phyloP scores from a whole-genome alignment of 2,113 vertebrate genomes.

The Clupea harengus region DNA sequence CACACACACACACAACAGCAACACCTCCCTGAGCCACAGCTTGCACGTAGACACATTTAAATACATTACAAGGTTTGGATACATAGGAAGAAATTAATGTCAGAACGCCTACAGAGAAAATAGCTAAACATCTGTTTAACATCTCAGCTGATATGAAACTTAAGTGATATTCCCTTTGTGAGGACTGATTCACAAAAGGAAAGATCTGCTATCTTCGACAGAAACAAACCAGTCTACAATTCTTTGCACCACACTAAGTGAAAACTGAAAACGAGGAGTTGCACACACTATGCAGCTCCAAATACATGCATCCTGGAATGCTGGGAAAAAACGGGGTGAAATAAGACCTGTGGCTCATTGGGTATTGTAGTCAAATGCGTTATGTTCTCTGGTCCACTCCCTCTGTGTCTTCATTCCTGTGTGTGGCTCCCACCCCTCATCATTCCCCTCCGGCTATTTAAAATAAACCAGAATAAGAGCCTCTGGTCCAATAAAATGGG shows the following conservation, averaged over 20 bases:
- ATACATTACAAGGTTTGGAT: background rate
- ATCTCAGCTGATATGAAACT: conserved; percentile 38
- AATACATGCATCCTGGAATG: too few relatives aligned
- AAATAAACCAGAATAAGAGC: conserved; percentile 1
- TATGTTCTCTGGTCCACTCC: background rate
- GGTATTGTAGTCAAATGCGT: background rate
- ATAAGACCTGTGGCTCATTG: background rate
- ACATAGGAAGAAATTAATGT: background rate
- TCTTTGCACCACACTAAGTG: background rate
- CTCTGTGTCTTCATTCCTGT: background rate
- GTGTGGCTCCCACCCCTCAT: background rate
- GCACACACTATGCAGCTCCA: too few relatives aligned
- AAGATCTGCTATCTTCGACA: background rate
- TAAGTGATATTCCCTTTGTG: background rate
- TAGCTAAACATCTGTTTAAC: conserved; percentile 63
- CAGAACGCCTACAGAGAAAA: background rate
- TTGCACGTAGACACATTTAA: background rate
- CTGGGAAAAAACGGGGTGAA: too few relatives aligned
- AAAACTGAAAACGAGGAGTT: too few relatives aligned
- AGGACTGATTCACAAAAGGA: background rate
- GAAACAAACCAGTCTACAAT: background rate
- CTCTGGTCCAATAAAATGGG: background rate
- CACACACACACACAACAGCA: background rate
- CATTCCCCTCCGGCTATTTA: background rate
- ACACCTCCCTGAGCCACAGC: background rate